These are phyloP conservation scores for Scaptomyza caliginosa DNA, from an alignment of 2,888 invertebrate species.

Conservation along the genomic window DNA sequence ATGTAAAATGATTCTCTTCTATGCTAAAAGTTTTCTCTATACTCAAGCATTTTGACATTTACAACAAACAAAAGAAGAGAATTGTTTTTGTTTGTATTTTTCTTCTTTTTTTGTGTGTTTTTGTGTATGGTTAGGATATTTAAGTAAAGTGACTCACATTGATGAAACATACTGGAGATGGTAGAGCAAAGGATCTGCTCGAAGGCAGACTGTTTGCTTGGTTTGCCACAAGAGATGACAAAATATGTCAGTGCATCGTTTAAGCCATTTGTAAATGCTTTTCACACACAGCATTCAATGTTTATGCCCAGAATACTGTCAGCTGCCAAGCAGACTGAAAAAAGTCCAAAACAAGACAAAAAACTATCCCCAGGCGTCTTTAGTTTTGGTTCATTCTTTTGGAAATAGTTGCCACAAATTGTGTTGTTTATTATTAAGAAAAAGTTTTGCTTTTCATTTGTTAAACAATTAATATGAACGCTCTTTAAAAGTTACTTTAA, in stretches of 20 bases:
- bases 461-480: too few relatives aligned
- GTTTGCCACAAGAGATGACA: conserved; percentile 43
- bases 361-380: conserved; percentile 23
- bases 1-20: neutral
- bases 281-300: conserved; percentile 28
- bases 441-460: neutral
- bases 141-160: neutral
- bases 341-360: conserved; percentile 19
- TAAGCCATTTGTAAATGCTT: conserved; percentile 51
- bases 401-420: conserved; percentile 4
- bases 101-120: too few relatives aligned
- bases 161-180: too few relatives aligned
- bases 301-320: conserved; percentile 27
- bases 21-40: neutral
- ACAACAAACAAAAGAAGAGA: neutral
- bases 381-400: neutral
- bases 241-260: conserved; percentile 48
- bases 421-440: neutral
- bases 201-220: conserved; percentile 32
- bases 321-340: conserved; percentile 30
- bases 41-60: neutral
- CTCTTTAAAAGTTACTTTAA: neutral
- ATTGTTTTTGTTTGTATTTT: neutral
- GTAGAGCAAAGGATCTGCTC: conserved; percentile 9
- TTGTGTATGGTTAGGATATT: neutral